A percentile compares a stretch with the other conserved stretches of the same genome.
phyloP scores from a whole-genome alignment of 2,113 vertebrate species.

The Eulemur macaco region DNA sequence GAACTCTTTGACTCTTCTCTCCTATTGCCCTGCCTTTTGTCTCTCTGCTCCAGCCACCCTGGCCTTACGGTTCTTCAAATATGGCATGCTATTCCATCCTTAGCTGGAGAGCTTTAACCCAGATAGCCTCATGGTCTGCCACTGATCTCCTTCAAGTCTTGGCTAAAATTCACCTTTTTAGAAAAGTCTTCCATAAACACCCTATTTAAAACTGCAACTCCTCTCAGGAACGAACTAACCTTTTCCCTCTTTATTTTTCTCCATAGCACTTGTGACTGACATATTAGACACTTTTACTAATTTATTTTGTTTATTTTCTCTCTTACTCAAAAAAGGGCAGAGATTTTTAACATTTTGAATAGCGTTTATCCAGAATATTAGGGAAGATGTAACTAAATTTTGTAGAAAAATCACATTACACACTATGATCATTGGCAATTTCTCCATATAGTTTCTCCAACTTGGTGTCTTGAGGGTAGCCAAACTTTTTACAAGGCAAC shows the following conservation, averaged over 20 bases:
- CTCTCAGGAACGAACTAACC: not conserved
- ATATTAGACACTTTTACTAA: not conserved
- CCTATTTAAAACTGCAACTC: not conserved
- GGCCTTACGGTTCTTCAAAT: not conserved
- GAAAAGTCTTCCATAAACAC: not conserved
- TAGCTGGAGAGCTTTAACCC: not conserved
- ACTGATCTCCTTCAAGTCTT: not conserved
- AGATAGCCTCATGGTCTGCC: not conserved
- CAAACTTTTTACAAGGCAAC: not conserved
- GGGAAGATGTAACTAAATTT: not conserved
- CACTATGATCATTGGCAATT: not conserved
- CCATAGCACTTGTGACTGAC: not conserved
- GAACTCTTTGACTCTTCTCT: not conserved
- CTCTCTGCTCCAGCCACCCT: not conserved
- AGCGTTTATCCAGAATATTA: not conserved
- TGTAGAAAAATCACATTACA: not conserved
- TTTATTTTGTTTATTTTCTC: not conserved
- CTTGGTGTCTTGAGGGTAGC: not conserved
- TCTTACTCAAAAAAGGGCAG: not conserved
- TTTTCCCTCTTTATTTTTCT: not conserved
- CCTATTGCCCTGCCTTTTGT: not conserved
- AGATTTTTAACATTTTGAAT: not conserved
- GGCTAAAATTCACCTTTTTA: not conserved
- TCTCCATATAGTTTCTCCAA: not conserved
- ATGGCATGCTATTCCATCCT: too few relatives aligned